Evolutionary conservation across 2,888 invertebrate species (phyloP).

Genomic region (Plebejus melissa): DNA sequence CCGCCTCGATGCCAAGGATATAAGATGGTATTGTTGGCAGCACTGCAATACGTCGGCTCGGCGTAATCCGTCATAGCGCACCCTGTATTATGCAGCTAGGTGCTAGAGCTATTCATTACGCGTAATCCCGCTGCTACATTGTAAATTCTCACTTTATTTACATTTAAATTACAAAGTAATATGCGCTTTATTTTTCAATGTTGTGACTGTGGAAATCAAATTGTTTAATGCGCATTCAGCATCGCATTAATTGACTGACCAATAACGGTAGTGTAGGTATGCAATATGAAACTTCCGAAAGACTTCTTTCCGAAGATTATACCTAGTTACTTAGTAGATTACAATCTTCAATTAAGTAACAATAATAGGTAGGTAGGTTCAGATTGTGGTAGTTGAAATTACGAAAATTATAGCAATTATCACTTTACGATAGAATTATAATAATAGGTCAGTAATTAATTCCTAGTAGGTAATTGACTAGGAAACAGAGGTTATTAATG

Average conservation of each 20-base stretch:
- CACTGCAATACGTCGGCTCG: conserved; percentile 48
- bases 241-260: too few relatives aligned
- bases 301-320: not conserved
- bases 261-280: too few relatives aligned
- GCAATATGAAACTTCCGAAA: not conserved
- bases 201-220: not conserved
- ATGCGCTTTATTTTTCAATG: not conserved
- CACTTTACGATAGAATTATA: conserved; percentile 2
- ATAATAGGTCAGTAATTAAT: conserved; percentile 9
- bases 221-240: not conserved
- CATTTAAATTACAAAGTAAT: not conserved
- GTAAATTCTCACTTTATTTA: conserved; percentile 35
- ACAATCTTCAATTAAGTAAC: not conserved
- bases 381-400: not conserved
- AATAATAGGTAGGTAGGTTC: not conserved
- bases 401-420: not conserved
- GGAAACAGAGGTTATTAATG: conserved; percentile 1
- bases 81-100: conserved; percentile 34
- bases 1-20: conserved; percentile 76
- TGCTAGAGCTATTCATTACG: conserved; percentile 37
- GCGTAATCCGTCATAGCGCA: conserved; percentile 48
- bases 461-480: not conserved
- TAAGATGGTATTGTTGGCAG: conserved; percentile 75
- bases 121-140: conserved; percentile 35
- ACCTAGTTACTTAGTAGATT: not conserved